phyloP scores from a whole-genome alignment of 2,888 invertebrate genomes.

The Tenthredo scrophulariae region DNA sequence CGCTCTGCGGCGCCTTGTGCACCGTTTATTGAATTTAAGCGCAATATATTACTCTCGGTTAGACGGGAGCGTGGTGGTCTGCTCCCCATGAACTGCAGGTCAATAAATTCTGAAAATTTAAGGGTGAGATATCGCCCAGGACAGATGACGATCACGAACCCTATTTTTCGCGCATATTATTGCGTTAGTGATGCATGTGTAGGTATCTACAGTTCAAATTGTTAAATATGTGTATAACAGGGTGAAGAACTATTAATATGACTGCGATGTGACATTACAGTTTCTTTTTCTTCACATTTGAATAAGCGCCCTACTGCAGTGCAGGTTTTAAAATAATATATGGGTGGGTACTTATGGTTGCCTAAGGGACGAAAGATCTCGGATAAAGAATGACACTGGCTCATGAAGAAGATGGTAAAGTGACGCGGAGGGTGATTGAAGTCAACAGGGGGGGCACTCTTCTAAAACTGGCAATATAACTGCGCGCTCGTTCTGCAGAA shows the following conservation, averaged over 20 bases:
- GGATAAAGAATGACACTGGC: neutral
- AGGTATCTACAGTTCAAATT: neutral
- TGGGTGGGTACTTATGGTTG: neutral
- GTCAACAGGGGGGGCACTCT: slow-evolving; percentile 9
- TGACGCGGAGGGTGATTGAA: neutral
- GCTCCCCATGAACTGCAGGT: slow-evolving; percentile 23
- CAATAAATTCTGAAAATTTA: slow-evolving; percentile 31
- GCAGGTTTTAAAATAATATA: neutral
- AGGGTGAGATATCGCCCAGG: neutral
- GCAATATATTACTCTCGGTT: slow-evolving; percentile 45
- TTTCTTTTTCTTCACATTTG: neutral
- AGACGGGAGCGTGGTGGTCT: slow-evolving; percentile 1
- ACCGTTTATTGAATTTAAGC: slow-evolving; percentile 52
- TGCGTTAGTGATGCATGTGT: neutral
- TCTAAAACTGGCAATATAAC: slow-evolving; percentile 12
- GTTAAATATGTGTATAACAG: neutral
- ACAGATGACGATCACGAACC: slow-evolving; percentile 20
- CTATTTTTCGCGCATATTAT: neutral
- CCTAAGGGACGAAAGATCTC: neutral
- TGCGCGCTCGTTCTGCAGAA: neutral
- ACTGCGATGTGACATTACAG: neutral
- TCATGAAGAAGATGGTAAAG: slow-evolving; percentile 1
- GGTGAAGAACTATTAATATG: neutral
- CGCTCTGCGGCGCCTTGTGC: slow-evolving; percentile 54
- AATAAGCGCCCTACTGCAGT: neutral